phyloP scores from a whole-genome alignment of 2,113 vertebrate species.

The Puffinus mauretanicus region DNA sequence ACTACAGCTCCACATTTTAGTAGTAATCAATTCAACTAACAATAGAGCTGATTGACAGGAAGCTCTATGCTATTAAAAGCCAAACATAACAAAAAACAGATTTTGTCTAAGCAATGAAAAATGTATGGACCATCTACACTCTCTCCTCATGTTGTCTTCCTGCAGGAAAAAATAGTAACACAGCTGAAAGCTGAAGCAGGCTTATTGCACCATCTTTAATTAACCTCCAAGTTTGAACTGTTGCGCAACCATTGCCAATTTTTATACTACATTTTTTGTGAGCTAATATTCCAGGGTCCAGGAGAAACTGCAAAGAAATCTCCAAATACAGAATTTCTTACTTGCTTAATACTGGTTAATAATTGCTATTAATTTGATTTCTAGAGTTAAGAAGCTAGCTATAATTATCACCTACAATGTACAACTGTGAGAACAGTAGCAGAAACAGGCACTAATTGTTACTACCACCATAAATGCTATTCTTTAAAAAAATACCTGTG shows the following conservation, averaged over 20 bases:
- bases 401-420: not conserved
- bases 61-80: not conserved
- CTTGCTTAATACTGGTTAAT: not conserved
- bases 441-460: not conserved
- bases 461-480: not conserved
- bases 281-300: not conserved
- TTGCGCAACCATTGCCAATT: not conserved
- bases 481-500: not conserved
- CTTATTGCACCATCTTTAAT: not conserved
- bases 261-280: not conserved
- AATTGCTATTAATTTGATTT: not conserved
- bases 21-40: constrained; percentile 10
- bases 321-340: not conserved
- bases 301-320: not conserved
- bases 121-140: not conserved
- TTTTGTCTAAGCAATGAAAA: not conserved
- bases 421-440: not conserved
- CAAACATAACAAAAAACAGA: not conserved
- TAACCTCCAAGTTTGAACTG: not conserved
- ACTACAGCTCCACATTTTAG: not conserved
- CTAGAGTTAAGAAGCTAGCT: not conserved
- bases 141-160: not conserved
- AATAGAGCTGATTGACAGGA: constrained; percentile 39
- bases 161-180: not conserved
- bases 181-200: not conserved